Evolutionary conservation across 2,113 vertebrate genomes (phyloP).

Genomic region (Rhagologus leucostigma): DNA sequence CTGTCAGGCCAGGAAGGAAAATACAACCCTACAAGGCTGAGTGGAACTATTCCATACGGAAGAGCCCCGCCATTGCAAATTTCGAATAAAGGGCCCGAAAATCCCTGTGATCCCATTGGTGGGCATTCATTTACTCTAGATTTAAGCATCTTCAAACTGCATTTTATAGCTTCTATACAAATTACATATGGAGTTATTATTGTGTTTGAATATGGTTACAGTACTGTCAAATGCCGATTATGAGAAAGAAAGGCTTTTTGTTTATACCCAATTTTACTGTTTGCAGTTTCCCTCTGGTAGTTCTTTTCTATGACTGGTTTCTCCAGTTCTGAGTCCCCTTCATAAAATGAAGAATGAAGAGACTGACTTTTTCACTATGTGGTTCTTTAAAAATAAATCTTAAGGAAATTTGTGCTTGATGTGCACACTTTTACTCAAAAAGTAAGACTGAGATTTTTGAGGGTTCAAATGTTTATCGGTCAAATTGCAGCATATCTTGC

Average conservation of each 20-base stretch:
- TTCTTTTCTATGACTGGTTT: background rate
- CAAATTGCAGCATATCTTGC: background rate
- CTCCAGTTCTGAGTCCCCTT: background rate
- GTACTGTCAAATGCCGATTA: background rate
- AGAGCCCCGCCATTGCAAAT: background rate
- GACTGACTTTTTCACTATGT: background rate
- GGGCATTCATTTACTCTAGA: background rate
- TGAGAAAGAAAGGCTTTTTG: background rate
- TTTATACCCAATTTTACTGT: background rate
- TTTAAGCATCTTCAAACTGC: background rate
- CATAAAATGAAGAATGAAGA: background rate
- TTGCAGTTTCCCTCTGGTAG: background rate
- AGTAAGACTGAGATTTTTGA: background rate
- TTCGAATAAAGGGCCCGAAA: background rate
- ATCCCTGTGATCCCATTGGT: background rate
- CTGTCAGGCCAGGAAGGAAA: background rate
- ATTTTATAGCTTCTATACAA: background rate
- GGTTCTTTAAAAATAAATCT: constrained; percentile 30
- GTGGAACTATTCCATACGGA: background rate
- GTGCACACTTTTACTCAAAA: constrained; percentile 14
- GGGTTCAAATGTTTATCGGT: background rate
- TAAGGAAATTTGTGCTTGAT: background rate
- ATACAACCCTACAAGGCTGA: background rate
- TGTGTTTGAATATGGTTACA: background rate
- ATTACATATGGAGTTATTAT: background rate